These are phyloP conservation scores for Pseudomyrmex sp. DNA, from an alignment of 1,140 invertebrate genomes.

Conservation along the genomic window DNA sequence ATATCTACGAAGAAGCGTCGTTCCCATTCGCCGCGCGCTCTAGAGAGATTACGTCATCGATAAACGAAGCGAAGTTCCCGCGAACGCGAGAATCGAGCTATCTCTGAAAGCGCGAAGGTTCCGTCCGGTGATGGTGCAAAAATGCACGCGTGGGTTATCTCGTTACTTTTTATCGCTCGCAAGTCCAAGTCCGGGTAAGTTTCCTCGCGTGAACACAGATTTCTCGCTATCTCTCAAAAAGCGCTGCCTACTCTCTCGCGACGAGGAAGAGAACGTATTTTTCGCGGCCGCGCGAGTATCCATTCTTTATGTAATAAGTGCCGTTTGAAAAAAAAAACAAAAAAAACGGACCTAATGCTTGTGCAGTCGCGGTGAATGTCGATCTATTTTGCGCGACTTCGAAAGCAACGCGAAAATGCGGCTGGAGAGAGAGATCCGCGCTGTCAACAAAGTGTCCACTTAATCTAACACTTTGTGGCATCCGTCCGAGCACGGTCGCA, in stretches of 20 bases:
- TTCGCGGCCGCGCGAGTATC: neutral
- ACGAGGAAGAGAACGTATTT: neutral
- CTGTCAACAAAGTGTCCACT: neutral
- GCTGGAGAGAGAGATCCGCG: neutral
- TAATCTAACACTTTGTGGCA: conserved; percentile 2
- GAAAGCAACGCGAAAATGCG: neutral
- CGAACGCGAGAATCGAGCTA: neutral
- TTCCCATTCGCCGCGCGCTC: neutral
- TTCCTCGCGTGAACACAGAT: neutral
- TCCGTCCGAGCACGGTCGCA: neutral
- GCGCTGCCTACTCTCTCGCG: neutral
- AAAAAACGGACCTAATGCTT: neutral
- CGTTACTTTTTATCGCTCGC: conserved; percentile 27
- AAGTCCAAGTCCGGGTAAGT: conserved; percentile 3
- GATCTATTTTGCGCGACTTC: neutral
- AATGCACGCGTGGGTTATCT: conserved; percentile 24
- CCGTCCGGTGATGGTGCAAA: neutral
- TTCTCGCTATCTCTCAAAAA: conserved; percentile 16
- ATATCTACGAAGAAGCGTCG: neutral
- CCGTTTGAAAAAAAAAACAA: neutral
- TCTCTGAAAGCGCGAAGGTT: conserved; percentile 11
- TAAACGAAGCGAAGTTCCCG: neutral
- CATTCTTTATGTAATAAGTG: conserved; percentile 17
- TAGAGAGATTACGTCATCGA: neutral
- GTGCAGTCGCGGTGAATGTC: neutral